Evolutionary conservation across 2,797 vertebrate genomes (phyloP), one percentile per base, ranked within the genome.

Genomic region (Eurystomus glaucurus): DNA sequence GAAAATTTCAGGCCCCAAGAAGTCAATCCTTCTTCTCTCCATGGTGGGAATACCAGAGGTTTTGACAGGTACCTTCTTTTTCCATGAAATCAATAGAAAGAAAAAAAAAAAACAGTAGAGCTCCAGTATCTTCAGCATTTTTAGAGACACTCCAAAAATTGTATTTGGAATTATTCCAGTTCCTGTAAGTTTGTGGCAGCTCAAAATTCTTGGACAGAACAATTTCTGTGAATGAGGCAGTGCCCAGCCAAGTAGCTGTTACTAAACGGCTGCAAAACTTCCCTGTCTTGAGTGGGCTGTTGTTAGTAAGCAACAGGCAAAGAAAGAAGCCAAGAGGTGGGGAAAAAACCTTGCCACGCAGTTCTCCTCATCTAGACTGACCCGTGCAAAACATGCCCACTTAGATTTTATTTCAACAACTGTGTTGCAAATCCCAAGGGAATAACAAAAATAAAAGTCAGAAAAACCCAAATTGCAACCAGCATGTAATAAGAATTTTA

Each of bases 401-500:
- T 68, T 9, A 8, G 0, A 14, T 29, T 60, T 39, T 7, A 58
- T 39, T 90, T 71, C 2, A 7, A 46, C 23, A 64, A 48, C 9
- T 2, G 1, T 2, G 4, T 0, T 41, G 23, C 39, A 87, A 82
- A 76, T 16, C 17, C 55, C 77, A 72, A 79, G 17, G 3, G 11
- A 84, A 85, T 11, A 68, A 76, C 3, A 75, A 6, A 33, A 74
- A 94, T 35, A 48, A 14, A 23, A 89, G 14, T 14, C 5, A 88
- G 68, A 90, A 48, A 72, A 15, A 19, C 1, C 7, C 15, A 48
- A 76, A 57, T 43, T n/a, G 60, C 66, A 93, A 92, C 29, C 77
- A 85, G 76, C 26, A 50, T 39, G 45, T 69, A 90, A 3, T 91
- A 94, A 95, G 74, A 86, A 89, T 95, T 98, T 98, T 97, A 97